These are phyloP conservation scores for Phrynosoma platyrhinos DNA, from an alignment of 2,113 vertebrate species.

Conservation along the genomic window DNA sequence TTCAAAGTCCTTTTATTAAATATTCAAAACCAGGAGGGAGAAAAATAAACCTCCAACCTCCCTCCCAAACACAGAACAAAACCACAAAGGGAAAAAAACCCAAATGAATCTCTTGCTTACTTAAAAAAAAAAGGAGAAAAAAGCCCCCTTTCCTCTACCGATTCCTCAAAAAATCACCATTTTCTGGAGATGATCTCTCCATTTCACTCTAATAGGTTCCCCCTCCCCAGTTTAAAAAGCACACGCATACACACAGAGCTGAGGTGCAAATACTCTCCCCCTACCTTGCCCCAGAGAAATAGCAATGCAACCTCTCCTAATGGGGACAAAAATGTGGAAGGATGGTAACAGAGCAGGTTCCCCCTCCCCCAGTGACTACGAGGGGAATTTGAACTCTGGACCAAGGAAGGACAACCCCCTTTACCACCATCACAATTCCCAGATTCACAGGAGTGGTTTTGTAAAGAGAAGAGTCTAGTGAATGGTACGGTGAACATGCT, in stretches of 20 bases:
- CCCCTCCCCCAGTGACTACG: neutral
- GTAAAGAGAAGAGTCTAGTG: neutral
- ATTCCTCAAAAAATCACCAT: neutral
- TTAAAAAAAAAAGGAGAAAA: neutral
- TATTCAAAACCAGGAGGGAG: conserved; percentile 58
- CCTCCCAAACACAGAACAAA: conserved; percentile 38
- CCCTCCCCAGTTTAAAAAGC: no score
- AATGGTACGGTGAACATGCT: no score
- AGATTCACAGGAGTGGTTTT: no score
- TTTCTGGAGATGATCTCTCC: neutral
- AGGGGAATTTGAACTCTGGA: no score
- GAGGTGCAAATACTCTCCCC: neutral
- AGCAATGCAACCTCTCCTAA: neutral
- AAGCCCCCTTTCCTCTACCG: neutral
- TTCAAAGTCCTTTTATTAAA: conserved; percentile 79
- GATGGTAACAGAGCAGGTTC: neutral
- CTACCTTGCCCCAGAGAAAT: neutral
- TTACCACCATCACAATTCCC: no score
- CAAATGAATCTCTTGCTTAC: neutral
- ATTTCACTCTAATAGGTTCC: neutral
- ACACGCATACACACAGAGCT: neutral
- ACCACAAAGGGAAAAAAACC: neutral
- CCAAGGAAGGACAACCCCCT: neutral
- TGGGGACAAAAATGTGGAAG: neutral
- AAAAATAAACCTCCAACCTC: neutral